Evolutionary conservation across 2,888 invertebrate genomes (phyloP).

Genomic region (Empis stercorea): DNA sequence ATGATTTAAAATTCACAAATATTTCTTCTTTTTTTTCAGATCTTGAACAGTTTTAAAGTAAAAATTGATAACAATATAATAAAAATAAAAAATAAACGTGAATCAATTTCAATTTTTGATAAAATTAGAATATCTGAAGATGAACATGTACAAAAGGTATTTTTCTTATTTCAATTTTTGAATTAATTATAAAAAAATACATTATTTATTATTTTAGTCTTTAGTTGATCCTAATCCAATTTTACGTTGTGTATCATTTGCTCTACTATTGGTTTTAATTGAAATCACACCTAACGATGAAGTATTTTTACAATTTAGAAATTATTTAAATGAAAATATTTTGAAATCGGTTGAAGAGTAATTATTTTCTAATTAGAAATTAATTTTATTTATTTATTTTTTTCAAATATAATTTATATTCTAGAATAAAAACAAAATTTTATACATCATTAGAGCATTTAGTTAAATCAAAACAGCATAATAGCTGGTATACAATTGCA

Average conservation of each 20-base stretch:
- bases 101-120: conserved; percentile 33
- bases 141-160: too few relatives aligned
- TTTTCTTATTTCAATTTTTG: too few relatives aligned
- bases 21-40: too few relatives aligned
- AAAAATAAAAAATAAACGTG: conserved; percentile 15
- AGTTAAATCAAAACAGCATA: conserved; percentile 29
- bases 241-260: conserved; percentile 26
- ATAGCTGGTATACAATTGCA: conserved; percentile 28
- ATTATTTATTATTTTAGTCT: background rate
- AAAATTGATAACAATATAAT: background rate
- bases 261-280: conserved; percentile 23
- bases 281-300: conserved; percentile 19
- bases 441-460: conserved; percentile 26
- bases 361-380: background rate
- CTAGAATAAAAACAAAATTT: conserved; percentile 22
- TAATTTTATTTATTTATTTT: too few relatives aligned
- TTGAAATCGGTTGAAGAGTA: conserved; percentile 18
- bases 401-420: conserved; percentile 3
- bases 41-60: too few relatives aligned
- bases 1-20: too few relatives aligned
- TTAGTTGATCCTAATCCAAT: conserved; percentile 21
- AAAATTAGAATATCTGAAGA: conserved; percentile 11
- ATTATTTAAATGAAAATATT: conserved; percentile 13
- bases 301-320: conserved; percentile 18
- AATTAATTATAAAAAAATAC: too few relatives aligned